phyloP scores from a whole-genome alignment of 1,140 invertebrate species.

The Drosophila grimshawi region DNA sequence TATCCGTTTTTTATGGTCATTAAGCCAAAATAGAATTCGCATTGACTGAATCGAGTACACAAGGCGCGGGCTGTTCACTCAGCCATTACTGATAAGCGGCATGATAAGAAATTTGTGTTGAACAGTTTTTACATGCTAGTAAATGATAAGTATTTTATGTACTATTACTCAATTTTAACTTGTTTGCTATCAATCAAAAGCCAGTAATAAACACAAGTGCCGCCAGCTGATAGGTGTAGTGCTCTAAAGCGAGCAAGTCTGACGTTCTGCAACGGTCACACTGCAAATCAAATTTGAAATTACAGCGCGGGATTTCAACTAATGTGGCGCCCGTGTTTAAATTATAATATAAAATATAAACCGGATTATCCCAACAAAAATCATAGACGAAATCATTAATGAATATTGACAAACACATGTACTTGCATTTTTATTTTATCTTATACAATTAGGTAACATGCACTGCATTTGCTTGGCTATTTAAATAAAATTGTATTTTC shows the following conservation, averaged over 20 bases:
- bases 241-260: background rate
- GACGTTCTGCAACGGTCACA: slow-evolving; percentile 12
- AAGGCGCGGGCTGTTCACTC: slow-evolving; percentile 14
- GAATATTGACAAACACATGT: slow-evolving; percentile 26
- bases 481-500: slow-evolving; percentile 45
- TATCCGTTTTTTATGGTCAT: slow-evolving; percentile 36
- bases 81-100: slow-evolving; percentile 30
- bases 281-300: background rate
- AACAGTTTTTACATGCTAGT: slow-evolving; percentile 5
- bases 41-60: slow-evolving; percentile 26
- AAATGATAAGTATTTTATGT: too few species aligned
- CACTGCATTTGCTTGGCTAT: slow-evolving; percentile 59
- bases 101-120: slow-evolving; percentile 30
- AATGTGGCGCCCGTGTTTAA: too few species aligned
- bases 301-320: background rate
- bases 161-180: background rate
- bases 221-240: slow-evolving; percentile 11
- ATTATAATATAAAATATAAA: too few species aligned
- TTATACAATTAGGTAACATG: slow-evolving; percentile 81
- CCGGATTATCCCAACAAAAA: background rate
- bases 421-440: slow-evolving; percentile 62
- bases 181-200: slow-evolving; percentile 14
- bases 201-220: background rate
- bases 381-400: background rate
- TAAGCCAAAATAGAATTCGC: slow-evolving; percentile 13